Evolutionary conservation across 2,888 invertebrate genomes (phyloP), one percentile per base, ranked within the genome.

Genomic region (Oscheius sp.): DNA sequence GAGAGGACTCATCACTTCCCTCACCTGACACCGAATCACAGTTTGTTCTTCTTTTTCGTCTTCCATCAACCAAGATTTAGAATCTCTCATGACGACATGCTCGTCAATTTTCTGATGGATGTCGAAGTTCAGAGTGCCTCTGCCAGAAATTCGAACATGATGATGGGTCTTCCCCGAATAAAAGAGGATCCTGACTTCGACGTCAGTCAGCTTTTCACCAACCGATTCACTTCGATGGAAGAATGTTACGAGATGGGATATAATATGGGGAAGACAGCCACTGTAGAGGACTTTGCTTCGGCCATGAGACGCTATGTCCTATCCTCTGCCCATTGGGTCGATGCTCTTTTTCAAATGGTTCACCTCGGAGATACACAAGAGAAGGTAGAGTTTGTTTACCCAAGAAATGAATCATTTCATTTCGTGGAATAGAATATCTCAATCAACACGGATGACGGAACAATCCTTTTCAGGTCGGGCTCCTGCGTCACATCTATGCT

Each of bases 301-400:
- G 82, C 83, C 6, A 80, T 84, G 73, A 70, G 77, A 9, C 71
- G 74, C 14, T 84, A 82, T 63, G 78, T 82, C 5, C 68, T 82
- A 20, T 70, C 77, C 0, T 78, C 80, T 22, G 80, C 79, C 20
- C 78, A 82, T 47, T 85, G 85, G 85, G 78, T 84, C 57, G 83
- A 85, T 47, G 70, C 82, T 1, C 69, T 84, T 12, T 84, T 83
- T 70, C 67, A 72, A 17, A 28, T 82, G 59, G 75, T 73, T n/a
- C 65, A 74, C 17, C 41, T 82, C 14, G 62, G 69, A 8, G 71
- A 72, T n/a, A 57, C 73, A 14, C 54, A 65, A 20, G 83, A 83
- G 44, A 83, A 83, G 72, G 81, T 79, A 20, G 67, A 24, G 45
- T 26, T 8, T 6, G 41, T n/a, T n/a, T n/a, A n/a, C n/a, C n/a